A percentile compares a stretch with the other conserved stretches of the same genome.
These are phyloP conservation scores for Rotaria socialis DNA, from an alignment of 2,888 invertebrate genomes.

Conservation along the genomic window DNA sequence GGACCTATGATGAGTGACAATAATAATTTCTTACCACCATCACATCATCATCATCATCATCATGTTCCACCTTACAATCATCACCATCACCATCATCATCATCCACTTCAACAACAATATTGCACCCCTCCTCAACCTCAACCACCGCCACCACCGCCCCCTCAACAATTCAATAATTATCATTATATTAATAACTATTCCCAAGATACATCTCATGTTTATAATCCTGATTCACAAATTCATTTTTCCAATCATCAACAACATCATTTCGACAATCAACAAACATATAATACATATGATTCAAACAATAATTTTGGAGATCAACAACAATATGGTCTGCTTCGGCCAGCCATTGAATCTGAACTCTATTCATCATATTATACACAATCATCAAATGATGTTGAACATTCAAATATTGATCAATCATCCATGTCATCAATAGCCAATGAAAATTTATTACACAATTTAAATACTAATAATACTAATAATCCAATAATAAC, in stretches of 20 bases:
- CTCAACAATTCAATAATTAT: slow-evolving; percentile 16
- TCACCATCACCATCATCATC: background rate
- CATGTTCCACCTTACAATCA: background rate
- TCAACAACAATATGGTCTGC: slow-evolving; percentile 23
- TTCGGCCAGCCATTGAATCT: slow-evolving; percentile 12
- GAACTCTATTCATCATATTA: slow-evolving; percentile 21
- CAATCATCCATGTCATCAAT: slow-evolving; percentile 28
- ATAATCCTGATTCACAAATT: background rate
- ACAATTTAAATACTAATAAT: background rate
- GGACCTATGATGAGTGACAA: slow-evolving; percentile 26
- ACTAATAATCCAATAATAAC: background rate
- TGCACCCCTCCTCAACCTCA: background rate
- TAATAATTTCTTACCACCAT: background rate
- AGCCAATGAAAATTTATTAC: slow-evolving; percentile 21
- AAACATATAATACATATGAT: background rate
- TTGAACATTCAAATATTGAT: slow-evolving; percentile 11
- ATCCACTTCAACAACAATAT: background rate
- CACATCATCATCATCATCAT: background rate
- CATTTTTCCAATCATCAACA: slow-evolving; percentile 4
- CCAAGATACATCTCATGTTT: background rate
- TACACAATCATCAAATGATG: slow-evolving; percentile 5
- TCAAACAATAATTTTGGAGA: slow-evolving; percentile 16
- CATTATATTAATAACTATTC: slow-evolving; percentile 13
- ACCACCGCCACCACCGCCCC: background rate
- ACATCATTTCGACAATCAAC: background rate